Percentiles rank a stretch among this genome's conserved stretches.
Evolutionary conservation across 2,113 vertebrate species (phyloP).

Genomic region (Gallinago paraguaiae): DNA sequence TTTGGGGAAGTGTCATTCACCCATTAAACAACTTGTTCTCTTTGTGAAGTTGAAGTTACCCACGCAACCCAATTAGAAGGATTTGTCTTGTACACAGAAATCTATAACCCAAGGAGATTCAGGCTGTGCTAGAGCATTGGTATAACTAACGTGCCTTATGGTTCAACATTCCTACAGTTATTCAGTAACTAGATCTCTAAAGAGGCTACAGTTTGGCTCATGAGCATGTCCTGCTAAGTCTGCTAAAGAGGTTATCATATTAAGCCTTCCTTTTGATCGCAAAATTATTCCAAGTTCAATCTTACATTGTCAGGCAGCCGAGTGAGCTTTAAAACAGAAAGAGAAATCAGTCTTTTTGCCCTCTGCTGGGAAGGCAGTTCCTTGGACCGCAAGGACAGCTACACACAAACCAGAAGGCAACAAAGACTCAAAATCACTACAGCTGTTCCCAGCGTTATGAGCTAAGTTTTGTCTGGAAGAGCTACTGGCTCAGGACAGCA

Average conservation of each 20-base stretch:
- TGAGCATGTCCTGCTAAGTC: too few species aligned
- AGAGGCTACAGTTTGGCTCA: background rate
- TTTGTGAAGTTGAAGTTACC: background rate
- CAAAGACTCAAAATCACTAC: too few species aligned
- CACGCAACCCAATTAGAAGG: background rate
- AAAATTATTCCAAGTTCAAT: background rate
- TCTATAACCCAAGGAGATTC: too few species aligned
- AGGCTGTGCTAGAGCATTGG: background rate
- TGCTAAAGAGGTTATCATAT: background rate
- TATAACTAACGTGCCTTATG: background rate
- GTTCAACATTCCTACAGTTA: background rate
- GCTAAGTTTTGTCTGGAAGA: background rate
- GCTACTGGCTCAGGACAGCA: background rate
- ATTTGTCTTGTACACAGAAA: background rate
- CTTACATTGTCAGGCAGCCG: background rate
- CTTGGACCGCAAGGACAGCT: background rate
- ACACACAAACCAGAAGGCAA: background rate
- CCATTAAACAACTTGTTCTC: background rate
- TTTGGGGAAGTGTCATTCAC: background rate
- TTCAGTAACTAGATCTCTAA: fast-evolving
- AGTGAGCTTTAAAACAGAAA: background rate
- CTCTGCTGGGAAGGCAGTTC: background rate
- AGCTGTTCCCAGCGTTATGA: background rate
- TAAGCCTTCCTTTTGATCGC: background rate
- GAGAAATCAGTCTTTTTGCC: background rate